Base-by-base conservation (phyloP, 2,797 vertebrate species). In the Typhlichthys eigenmanni region DNA sequence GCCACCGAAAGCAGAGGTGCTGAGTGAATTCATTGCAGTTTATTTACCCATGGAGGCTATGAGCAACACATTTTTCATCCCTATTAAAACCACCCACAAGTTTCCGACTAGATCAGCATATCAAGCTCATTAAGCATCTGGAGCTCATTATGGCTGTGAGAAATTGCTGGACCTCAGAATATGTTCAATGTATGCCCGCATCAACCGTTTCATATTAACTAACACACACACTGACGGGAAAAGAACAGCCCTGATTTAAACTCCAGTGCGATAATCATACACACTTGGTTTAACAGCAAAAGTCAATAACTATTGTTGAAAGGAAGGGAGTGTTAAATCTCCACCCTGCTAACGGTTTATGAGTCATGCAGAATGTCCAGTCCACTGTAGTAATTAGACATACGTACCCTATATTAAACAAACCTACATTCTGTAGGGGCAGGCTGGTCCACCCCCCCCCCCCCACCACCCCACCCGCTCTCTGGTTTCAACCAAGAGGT, bases 51-150 rank as follows among this genome's bases (percentile, higher is more conserved):
- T 13, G 3, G 58, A 64, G 59, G 72, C 72, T 68, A 76, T 71
- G 74, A 80, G 80, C 66, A 85, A 80, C 64, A 51, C 75, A 80
- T 84, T 78, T 82, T 76, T 82, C 59, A 78, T 77, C 62, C 47
- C 64, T 53, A 81, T 80, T 70, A 82, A 78, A 29, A 75, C 72
- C 72, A 16, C 64, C 75, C 72, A 76, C 72, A 81, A 71, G 66
- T 64, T 74, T 82, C 71, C 3, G 24, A 77, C 72, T 81, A 49
- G 17, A 74, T 53, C 63, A 66, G 69, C 57, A 70, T 74, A 84
- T 88, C 79, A 88, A 88, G 76, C 73, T 81, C 76, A 85, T 84
- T 81, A 83, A 59, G 82, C 86, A 88, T 89, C 83, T 88, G 83
- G 74, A 80, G 56, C 57, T 79, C 50, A 82, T 91, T 85, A 76